Conservation (phyloP, 30 jellyfish, hydroid and myxozoan genomes). For the Nemopilema nomurai region DNA sequence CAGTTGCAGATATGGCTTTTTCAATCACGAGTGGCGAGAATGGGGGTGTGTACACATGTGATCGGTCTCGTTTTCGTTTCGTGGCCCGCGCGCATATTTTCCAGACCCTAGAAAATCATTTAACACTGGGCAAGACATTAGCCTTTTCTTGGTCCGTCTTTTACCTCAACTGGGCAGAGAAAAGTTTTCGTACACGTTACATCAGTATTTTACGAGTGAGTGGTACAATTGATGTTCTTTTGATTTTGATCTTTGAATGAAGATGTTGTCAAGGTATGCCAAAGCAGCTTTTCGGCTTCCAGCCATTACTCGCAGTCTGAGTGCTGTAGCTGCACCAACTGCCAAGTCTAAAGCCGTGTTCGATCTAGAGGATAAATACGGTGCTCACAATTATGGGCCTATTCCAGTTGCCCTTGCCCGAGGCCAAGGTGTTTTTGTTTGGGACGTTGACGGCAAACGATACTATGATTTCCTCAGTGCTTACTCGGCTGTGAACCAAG, state of each 20-base stretch:
- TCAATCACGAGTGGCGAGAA: background rate
- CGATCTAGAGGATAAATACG: slow-evolving; percentile 79
- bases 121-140: too few species aligned
- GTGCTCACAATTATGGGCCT: slow-evolving; percentile 98
- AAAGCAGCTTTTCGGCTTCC: slow-evolving; percentile 10
- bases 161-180: too few species aligned
- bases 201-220: slow-evolving; percentile 5
- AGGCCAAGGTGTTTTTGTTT: slow-evolving; percentile 89
- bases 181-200: background rate
- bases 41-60: slow-evolving; percentile 7
- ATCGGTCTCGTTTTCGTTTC: slow-evolving; percentile 12
- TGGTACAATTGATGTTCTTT: background rate
- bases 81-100: too few species aligned
- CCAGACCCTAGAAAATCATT: too few species aligned
- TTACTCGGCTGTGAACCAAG: slow-evolving; percentile 98
- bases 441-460: slow-evolving; percentile 98
- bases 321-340: slow-evolving; percentile 30
- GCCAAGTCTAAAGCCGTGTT: slow-evolving; percentile 56
- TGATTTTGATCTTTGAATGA: background rate
- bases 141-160: too few species aligned
- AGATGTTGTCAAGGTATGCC: slow-evolving; percentile 51
- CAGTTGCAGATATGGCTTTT: too few species aligned
- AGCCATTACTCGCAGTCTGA: background rate
- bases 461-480: slow-evolving; percentile 96
- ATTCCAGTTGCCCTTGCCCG: slow-evolving; percentile 93